Base-by-base conservation (phyloP, 2,888 invertebrate genomes). In the Ischnus inquisitorius region DNA sequence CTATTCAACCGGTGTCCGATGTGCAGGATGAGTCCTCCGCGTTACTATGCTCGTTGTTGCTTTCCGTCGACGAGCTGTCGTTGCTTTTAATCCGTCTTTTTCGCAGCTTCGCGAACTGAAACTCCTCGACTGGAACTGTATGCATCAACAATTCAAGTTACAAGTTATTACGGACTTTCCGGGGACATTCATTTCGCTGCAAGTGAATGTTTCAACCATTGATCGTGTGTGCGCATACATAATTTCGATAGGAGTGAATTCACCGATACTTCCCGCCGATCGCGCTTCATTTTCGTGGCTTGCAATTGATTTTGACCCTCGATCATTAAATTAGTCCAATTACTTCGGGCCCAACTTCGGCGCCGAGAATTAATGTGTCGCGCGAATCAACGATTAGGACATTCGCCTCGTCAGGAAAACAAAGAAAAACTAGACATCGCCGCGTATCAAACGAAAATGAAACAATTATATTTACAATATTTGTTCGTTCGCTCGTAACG, bases 41-140 rank as follows among this genome's bases (percentile, higher is more conserved):
- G 86, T 92, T 92, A 91, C 91, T 92, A 83, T 92, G 92, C 85
- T 92, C 93, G 90, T 92, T 92, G 91, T 92, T 93, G 90, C 92
- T 93, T 86, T 93, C 93, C 85, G 93, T 93, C 62, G 93, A 93
- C 79, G 93, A 93, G 86, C 93, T 93, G 89, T 93, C 92, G 89
- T 92, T 91, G 90, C 93, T 93, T 89, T 92, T 92, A 87, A 92
- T 89, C 89, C 91, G 89, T 81, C 92, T 90, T 87, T 92, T 91
- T 87, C 93, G 91, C 87, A 93, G 91, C 89, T 93, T 93, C 65
- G 91, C 91, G 87, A 93, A 93, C 89, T 93, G 93, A 93, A 93
- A 92, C 91, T 93, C 93, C 91, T 93, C 93, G 90, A 91, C 91
- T 87, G 93, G 92, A 91, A 92, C 93, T 93, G 92, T 87, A 91